A percentile compares a stretch with the other conserved stretches of the same genome.
These are phyloP conservation scores for Stegastes partitus DNA, from an alignment of 2,113 vertebrate genomes.

Conservation along the genomic window DNA sequence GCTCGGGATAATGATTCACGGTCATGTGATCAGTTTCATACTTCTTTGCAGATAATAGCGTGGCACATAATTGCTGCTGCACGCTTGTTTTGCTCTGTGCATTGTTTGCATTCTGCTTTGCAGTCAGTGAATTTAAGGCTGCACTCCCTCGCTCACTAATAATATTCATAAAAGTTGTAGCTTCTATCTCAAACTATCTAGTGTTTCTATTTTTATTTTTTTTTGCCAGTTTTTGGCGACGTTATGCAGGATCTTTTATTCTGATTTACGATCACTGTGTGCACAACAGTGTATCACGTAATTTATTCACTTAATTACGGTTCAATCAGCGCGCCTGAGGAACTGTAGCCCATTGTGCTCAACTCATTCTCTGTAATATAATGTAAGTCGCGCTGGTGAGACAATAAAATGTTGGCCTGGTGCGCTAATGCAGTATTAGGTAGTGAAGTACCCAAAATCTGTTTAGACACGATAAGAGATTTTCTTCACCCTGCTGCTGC, in stretches of 20 bases:
- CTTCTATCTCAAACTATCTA: neutral
- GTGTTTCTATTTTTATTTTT: neutral
- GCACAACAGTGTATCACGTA: constrained; percentile 20
- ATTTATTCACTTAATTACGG: constrained; percentile 30
- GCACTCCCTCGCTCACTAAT: neutral
- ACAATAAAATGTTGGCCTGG: constrained; percentile 42
- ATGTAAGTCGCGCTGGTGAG: constrained; percentile 31
- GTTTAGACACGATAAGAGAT: constrained; percentile 69
- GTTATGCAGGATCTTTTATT: constrained; percentile 16
- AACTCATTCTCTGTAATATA: constrained; percentile 33
- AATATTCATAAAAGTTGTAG: neutral
- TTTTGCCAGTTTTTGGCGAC: neutral
- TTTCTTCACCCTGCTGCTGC: constrained; percentile 50
- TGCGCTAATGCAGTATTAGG: constrained; percentile 36
- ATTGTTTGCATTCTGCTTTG: neutral
- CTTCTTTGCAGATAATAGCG: neutral
- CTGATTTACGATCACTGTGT: constrained; percentile 8
- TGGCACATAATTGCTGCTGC: neutral
- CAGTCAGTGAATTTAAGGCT: neutral
- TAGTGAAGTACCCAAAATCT: constrained; percentile 59
- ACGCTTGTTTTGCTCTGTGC: neutral
- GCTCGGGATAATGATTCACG: constrained; percentile 38
- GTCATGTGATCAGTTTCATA: neutral
- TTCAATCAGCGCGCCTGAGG: constrained; percentile 21
- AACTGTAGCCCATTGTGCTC: constrained; percentile 18